A percentile compares a stretch with the other conserved stretches of the same genome.
Conservation (phyloP, 2,888 invertebrate species). For the Heteromurus nitidus region DNA sequence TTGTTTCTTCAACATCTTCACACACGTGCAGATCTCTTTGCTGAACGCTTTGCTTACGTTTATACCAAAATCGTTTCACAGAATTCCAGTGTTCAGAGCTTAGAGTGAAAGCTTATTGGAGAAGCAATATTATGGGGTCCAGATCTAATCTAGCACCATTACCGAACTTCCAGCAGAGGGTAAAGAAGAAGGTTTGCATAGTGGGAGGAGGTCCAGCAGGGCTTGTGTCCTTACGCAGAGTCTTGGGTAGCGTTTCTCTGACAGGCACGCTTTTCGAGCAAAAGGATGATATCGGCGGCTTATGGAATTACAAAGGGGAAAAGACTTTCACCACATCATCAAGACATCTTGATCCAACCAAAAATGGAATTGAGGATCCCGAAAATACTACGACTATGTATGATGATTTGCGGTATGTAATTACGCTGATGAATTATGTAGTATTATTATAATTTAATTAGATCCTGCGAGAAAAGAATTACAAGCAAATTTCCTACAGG, state of each 20-base stretch:
- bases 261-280: constrained; percentile 86
- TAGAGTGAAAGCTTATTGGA: no score
- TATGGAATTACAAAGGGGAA: constrained; percentile 90
- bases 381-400: constrained; percentile 47
- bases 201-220: constrained; percentile 95
- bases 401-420: constrained; percentile 35
- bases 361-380: neutral
- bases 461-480: neutral
- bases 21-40: no score
- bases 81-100: no score
- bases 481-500: no score
- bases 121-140: no score
- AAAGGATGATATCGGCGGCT: constrained; percentile 86
- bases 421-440: neutral
- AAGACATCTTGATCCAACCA: neutral
- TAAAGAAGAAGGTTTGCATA: constrained; percentile 80
- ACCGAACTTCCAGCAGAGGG: no score
- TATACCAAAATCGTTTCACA: no score
- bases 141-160: no score
- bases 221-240: constrained; percentile 84
- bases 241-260: constrained; percentile 77
- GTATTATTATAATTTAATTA: neutral
- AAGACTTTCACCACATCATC: constrained; percentile 22
- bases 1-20: no score
- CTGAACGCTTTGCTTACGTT: no score